These are phyloP conservation scores for Norana najaformis DNA, from an alignment of 2,888 invertebrate species.

Conservation along the genomic window DNA sequence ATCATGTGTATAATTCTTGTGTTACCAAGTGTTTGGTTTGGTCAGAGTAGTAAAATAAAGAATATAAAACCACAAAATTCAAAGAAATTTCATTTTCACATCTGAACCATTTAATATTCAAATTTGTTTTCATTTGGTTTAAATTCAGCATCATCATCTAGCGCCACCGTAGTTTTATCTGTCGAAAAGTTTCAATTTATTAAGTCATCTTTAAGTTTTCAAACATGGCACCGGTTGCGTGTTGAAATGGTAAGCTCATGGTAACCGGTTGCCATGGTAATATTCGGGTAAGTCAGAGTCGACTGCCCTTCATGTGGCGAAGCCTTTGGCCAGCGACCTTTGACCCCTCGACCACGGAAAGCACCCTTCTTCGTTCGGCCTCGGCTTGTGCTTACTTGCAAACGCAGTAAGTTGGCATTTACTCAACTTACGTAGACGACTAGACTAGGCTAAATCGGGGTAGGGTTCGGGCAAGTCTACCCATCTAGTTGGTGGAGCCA, in stretches of 20 bases:
- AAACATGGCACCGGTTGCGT: slow-evolving; percentile 15
- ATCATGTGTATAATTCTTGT: neutral
- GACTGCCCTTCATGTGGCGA: slow-evolving; percentile 10
- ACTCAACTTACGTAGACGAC: slow-evolving; percentile 17
- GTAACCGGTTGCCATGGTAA: slow-evolving; percentile 30
- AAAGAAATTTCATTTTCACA: too few species aligned
- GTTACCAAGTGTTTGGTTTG: neutral
- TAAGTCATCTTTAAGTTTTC: slow-evolving; percentile 3
- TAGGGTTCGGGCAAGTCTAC: neutral
- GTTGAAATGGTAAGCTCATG: slow-evolving; percentile 22
- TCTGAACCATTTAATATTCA: too few species aligned
- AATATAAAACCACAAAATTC: neutral
- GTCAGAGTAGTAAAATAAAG: neutral
- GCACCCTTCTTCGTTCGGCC: neutral
- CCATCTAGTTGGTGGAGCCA: neutral
- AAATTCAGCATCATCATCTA: neutral
- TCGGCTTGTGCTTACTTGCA: slow-evolving; percentile 15
- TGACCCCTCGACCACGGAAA: neutral
- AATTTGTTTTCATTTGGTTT: neutral
- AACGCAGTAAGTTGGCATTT: slow-evolving; percentile 25
- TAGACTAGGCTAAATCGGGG: neutral
- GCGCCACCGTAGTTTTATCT: neutral
- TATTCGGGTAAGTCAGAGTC: slow-evolving; percentile 27
- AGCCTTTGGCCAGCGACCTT: slow-evolving; percentile 15
- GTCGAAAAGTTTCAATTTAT: too few species aligned